These are phyloP conservation scores for Resseliella maxima DNA, from an alignment of 2,888 invertebrate genomes.

Conservation along the genomic window DNA sequence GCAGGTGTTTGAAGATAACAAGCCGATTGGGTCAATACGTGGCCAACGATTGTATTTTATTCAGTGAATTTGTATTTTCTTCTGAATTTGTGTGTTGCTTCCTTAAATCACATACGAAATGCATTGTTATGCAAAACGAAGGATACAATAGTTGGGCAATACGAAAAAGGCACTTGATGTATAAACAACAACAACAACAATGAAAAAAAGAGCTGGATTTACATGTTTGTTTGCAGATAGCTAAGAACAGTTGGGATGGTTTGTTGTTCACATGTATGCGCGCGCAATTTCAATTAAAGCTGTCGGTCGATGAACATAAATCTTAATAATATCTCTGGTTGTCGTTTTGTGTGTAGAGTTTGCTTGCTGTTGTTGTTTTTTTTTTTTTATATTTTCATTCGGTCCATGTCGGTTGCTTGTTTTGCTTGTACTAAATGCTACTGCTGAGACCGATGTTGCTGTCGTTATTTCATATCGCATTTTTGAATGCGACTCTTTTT, in stretches of 20 bases:
- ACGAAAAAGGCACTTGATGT: not conserved
- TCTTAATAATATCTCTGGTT: conserved; percentile 55
- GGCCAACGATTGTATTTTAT: not conserved
- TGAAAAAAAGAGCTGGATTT: too few relatives aligned
- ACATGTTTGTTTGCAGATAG: conserved; percentile 1
- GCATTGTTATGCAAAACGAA: conserved; percentile 41
- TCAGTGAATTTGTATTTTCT: not conserved
- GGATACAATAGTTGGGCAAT: not conserved
- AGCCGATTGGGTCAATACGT: not conserved
- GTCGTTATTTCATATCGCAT: conserved; percentile 43
- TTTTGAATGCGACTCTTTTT: not conserved
- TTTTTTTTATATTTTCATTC: not conserved
- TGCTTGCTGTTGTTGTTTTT: not conserved
- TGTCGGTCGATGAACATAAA: conserved; percentile 56
- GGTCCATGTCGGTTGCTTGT: not conserved
- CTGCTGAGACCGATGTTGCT: not conserved
- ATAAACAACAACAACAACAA: too few relatives aligned
- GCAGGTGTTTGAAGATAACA: conserved; percentile 18
- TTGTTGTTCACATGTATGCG: conserved; percentile 51
- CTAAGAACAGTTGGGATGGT: not conserved
- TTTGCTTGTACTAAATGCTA: conserved; percentile 7
- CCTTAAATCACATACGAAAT: not conserved
- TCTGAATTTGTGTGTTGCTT: not conserved
- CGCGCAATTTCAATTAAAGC: conserved; percentile 57
- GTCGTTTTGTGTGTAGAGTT: conserved; percentile 26